These are phyloP conservation scores for Thyatira batis DNA, from an alignment of 2,888 invertebrate species.

Conservation along the genomic window DNA sequence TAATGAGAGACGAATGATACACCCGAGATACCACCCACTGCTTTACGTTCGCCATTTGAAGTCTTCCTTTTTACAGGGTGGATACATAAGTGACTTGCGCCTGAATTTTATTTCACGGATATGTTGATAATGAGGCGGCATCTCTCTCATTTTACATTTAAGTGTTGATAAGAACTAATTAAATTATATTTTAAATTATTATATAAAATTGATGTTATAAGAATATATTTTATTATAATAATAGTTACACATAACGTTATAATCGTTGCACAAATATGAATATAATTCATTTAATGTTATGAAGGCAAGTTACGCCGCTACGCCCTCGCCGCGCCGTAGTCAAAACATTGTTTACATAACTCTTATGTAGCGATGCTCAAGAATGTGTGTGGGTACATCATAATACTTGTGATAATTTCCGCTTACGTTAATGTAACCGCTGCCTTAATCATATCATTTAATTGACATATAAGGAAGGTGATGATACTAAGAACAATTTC, in stretches of 20 bases:
- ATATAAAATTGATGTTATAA: no score
- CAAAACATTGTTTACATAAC: slow-evolving; percentile 18
- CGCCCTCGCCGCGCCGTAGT: slow-evolving; percentile 11
- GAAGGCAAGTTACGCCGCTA: slow-evolving; percentile 4
- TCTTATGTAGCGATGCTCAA: slow-evolving; percentile 21
- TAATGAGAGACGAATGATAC: slow-evolving; percentile 18
- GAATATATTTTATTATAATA: not conserved
- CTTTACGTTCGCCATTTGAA: not conserved
- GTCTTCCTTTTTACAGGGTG: not conserved
- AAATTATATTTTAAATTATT: no score
- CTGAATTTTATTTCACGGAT: no score
- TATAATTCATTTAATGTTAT: not conserved
- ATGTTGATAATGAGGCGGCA: no score
- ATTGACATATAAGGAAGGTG: no score
- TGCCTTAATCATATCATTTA: not conserved
- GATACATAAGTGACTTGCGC: no score
- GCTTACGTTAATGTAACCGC: not conserved
- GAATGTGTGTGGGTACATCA: slow-evolving; percentile 18
- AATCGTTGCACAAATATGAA: no score
- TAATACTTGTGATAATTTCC: slow-evolving; percentile 20
- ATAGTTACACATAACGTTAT: no score
- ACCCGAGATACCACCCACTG: not conserved
- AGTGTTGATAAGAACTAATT: no score
- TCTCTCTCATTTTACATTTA: no score
- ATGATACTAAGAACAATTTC: no score